Base-by-base conservation (phyloP, 2,113 vertebrate species). In the Phycodurus eques region DNA sequence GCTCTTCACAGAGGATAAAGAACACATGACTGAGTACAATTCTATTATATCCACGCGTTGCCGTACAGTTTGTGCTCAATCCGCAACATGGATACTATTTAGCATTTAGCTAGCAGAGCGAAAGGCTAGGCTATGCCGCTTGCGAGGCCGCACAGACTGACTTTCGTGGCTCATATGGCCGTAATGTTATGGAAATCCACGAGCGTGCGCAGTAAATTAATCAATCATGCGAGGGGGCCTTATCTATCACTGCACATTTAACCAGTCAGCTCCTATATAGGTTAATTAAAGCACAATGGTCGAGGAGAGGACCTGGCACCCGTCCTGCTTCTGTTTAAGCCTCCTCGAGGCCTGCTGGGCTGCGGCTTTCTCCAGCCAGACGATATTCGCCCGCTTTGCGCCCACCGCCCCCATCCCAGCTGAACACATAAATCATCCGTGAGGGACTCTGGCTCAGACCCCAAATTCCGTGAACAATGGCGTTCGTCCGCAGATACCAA, bases 251-350 rank as follows among this genome's bases (percentile, higher is more conserved):
- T 79, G 88, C 92, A 93, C 91, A 93, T 92, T 93, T 91, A 85
- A 83, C 74, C 88, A 81, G 87, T 91, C 90, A 88, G 84, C 87
- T 87, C 86, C 86, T 83, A 89, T 89, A 85, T 89, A 92, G 92
- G 92, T 92, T 93, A 92, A 92, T 92, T 92, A 93, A 92, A 91
- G 91, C 88, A 92, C 89, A 91, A 93, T 90, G 87, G 90, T 88
- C 85, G 84, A 82, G 82, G 71, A 87, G 87, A 85, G 83, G 87
- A 87, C 81, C 91, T 93, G 92, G 92, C 92, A 92, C 69, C 87
- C 73, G 64, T 92, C 89, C 88, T 91, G 89, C 87, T 85, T 83
- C 80, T 84, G 88, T 89, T 85, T 90, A 91, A 92, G 90, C 87
- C 89, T 89, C 75, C 87, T 85, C 81, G 68, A 84, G 89, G 87